phyloP scores from a whole-genome alignment of 2,113 vertebrate species.

The Misgurnus anguillicaudatus region DNA sequence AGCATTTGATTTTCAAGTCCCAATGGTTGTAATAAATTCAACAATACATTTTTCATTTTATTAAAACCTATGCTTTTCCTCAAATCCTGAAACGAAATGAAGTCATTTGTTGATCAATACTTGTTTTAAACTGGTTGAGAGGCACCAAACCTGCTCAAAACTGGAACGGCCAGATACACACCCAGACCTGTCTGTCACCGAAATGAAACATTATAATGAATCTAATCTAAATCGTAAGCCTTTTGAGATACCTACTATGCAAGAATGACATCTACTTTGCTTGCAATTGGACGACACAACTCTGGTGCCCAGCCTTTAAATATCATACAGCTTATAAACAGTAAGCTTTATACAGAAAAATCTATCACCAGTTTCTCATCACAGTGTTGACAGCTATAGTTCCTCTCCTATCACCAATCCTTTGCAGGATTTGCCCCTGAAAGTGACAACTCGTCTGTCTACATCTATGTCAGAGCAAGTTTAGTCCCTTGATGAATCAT shows the following conservation, averaged over 20 bases:
- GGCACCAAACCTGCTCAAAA: conserved; percentile 35
- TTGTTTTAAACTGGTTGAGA: conserved; percentile 21
- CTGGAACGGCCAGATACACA: conserved; percentile 38
- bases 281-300: no score
- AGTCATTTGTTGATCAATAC: conserved; percentile 8
- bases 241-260: neutral
- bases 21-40: neutral
- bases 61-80: neutral
- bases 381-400: conserved; percentile 17
- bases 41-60: no score
- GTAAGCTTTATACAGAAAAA: neutral
- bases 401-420: neutral
- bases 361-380: conserved; percentile 22
- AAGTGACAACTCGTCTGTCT: conserved; percentile 8
- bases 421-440: conserved; percentile 13
- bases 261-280: neutral
- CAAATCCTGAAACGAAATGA: neutral
- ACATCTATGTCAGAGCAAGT: neutral
- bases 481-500: neutral
- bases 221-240: neutral
- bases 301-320: neutral
- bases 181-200: neutral
- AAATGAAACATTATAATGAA: neutral
- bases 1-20: neutral
- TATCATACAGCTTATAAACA: neutral